Conservation (phyloP, 92 coral and sea anemone species). For the Parazoanthus swiftii region DNA sequence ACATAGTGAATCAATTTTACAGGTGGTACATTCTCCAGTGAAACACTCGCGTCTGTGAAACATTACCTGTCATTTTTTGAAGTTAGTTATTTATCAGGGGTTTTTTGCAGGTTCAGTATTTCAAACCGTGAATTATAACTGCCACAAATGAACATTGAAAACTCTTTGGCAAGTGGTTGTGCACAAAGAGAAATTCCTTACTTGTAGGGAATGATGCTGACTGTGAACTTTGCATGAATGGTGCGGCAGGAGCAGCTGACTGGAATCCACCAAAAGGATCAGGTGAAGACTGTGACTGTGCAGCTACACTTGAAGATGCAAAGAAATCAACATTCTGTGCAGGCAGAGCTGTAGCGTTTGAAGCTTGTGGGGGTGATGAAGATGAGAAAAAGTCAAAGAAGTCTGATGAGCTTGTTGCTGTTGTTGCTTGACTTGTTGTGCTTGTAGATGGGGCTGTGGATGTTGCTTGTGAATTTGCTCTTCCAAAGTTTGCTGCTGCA, state of each 20-base stretch:
- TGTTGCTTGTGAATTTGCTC: slow-evolving; percentile 14
- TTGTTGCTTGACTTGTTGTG: slow-evolving; percentile 46
- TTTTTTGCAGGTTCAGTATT: too few relatives aligned
- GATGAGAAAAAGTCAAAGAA: slow-evolving; percentile 80
- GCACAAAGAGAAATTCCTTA: neutral
- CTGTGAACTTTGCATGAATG: slow-evolving; percentile 46
- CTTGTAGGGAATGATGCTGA: slow-evolving; percentile 12
- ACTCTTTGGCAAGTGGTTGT: too few relatives aligned
- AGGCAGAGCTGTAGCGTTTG: slow-evolving; percentile 44
- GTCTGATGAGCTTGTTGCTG: slow-evolving; percentile 57
- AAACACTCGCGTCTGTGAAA: too few relatives aligned
- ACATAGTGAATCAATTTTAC: too few relatives aligned
- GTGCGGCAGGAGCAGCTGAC: slow-evolving; percentile 59
- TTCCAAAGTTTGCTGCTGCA: slow-evolving; percentile 84
- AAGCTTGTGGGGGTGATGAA: slow-evolving; percentile 43
- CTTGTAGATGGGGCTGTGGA: slow-evolving; percentile 31
- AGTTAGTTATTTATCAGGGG: too few relatives aligned
- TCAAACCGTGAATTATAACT: too few relatives aligned
- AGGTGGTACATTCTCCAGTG: too few relatives aligned
- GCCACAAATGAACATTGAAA: too few relatives aligned
- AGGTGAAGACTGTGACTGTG: slow-evolving; percentile 17
- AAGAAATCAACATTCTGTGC: slow-evolving; percentile 42
- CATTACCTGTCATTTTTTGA: too few relatives aligned
- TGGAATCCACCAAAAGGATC: slow-evolving; percentile 78
- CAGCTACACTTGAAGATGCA: slow-evolving; percentile 22